phyloP scores from a whole-genome alignment of 1,140 invertebrate genomes.

The Zophobas atratus region DNA sequence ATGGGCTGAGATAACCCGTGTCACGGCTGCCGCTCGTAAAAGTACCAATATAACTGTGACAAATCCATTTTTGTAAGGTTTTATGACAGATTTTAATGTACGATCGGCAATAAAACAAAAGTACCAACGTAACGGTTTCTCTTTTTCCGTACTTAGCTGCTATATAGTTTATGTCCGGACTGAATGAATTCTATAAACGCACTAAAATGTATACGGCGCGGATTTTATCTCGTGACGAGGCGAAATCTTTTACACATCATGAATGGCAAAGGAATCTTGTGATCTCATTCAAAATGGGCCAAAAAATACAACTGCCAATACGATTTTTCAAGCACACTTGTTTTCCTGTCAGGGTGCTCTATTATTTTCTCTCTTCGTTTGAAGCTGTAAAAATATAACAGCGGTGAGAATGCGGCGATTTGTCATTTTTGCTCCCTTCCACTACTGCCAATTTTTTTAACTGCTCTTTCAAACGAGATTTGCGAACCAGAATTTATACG shows the following conservation, averaged over 20 bases:
- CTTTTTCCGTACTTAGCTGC: constrained; percentile 11
- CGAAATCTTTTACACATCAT: constrained; percentile 11
- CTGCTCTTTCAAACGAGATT: neutral
- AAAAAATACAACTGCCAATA: constrained; percentile 30
- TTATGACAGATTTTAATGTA: constrained; percentile 17
- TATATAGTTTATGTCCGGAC: neutral
- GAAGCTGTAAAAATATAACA: constrained; percentile 19
- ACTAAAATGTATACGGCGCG: constrained; percentile 12
- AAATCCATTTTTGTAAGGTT: constrained; percentile 24
- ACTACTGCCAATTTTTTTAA: constrained; percentile 27
- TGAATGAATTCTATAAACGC: constrained; percentile 20
- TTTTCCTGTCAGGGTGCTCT: constrained; percentile 10
- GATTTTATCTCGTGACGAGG: constrained; percentile 7
- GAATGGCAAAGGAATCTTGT: constrained; percentile 8
- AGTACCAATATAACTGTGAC: constrained; percentile 1
- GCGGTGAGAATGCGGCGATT: constrained; percentile 12
- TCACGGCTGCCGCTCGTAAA: neutral
- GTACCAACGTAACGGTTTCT: constrained; percentile 16
- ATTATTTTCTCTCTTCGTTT: constrained; percentile 23
- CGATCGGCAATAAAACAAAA: constrained; percentile 22
- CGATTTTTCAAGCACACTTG: constrained; percentile 30
- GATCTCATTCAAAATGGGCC: constrained; percentile 25
- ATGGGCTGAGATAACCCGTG: neutral
- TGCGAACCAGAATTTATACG: too few relatives aligned
- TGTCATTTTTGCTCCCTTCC: constrained; percentile 25